Percentiles rank a stretch among this genome's conserved stretches.
Conservation (phyloP, 2,888 invertebrate species). For the Nesidiocoris tenuis region DNA sequence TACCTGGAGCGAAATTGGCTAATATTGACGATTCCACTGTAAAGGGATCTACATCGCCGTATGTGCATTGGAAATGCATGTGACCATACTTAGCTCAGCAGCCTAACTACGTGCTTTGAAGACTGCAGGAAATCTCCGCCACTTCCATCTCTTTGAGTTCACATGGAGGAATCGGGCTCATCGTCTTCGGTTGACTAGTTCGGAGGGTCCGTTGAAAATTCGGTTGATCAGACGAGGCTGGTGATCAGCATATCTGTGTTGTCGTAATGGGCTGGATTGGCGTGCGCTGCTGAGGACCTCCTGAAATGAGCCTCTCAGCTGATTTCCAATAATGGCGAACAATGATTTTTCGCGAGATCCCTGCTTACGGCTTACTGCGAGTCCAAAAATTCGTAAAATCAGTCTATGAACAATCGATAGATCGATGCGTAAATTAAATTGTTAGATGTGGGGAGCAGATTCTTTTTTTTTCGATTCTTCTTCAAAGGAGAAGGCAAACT, state of each 20-base stretch:
- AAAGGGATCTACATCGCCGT: background rate
- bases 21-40: conserved; percentile 13
- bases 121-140: background rate
- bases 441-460: no score
- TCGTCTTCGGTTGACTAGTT: background rate
- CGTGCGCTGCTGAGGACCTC: no score
- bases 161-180: background rate
- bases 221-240: background rate
- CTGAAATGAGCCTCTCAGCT: no score
- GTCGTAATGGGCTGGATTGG: no score
- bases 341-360: no score
- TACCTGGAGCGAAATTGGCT: conserved; percentile 23
- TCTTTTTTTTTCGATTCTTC: no score
- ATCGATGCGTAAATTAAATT: no score
- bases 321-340: no score
- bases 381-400: no score
- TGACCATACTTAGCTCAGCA: conserved; percentile 29
- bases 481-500: no score
- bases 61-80: conserved; percentile 4
- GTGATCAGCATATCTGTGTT: background rate
- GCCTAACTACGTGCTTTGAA: conserved; percentile 38
- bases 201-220: background rate
- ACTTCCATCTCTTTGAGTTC: background rate
- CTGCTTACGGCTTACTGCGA: no score
- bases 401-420: no score